Evolutionary conservation across 2,113 vertebrate species (phyloP), one percentile per base, ranked within the genome.

Genomic region (Nerophis lumbriciformis): DNA sequence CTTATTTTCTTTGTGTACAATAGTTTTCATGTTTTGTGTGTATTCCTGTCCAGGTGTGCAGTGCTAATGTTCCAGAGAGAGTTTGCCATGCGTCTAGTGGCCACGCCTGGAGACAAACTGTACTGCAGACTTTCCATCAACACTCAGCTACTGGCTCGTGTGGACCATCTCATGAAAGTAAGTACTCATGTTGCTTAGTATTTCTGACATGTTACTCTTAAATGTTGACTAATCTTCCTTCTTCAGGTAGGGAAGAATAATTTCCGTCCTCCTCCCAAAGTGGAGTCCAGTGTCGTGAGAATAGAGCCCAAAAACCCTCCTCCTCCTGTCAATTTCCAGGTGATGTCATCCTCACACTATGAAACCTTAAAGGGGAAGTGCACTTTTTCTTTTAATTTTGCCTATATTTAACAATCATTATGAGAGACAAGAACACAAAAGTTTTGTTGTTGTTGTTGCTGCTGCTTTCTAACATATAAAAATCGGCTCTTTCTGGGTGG

Each of bases 131-230:
- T 99, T 1, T 99, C 96, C 59, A 94, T 98, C 77, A 99, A 99
- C 78, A 97, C 96, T 19, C 97, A 99, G 63, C 85, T 99, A 0
- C 63, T 99, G 79, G 94, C 96, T 65, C 94, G 93, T 21, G 96
- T 98, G 6, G 95, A 98, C 72, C 97, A 99, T 70, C 92, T 99
- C 54, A 98, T 99, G 95, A 99, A 99, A 92, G 96, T 96, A 99
- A 92, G 96, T 96, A 76, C 0, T 81, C 6, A 5, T 5, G 4
- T 13, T 54, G 15, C 28, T 3, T 28, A 28, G 28, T 28, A 28
- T 28, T 37, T 5, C 3, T 15, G 51, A 57, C 10, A 8, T 57
- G 10, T 57, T 11, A 19, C 5, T 14, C 5, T 11, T 38, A 21
- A 28, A 5, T 61, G 21, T 50, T 45, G n/a, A 48, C 19, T 48